Conservation (phyloP, 2,888 invertebrate species). For the Tenthredo distinguenda region DNA sequence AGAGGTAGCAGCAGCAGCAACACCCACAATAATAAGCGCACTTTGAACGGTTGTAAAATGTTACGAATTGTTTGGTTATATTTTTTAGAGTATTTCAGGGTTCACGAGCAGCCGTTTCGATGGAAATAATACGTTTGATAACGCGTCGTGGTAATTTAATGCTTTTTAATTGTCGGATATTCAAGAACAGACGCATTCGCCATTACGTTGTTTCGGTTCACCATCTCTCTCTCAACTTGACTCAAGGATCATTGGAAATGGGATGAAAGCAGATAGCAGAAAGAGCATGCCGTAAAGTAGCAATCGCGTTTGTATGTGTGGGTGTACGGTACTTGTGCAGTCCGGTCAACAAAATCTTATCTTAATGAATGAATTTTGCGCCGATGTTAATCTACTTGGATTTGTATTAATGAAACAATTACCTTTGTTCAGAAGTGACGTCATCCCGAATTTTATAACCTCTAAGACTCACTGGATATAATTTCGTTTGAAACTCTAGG, state of each 20-base stretch:
- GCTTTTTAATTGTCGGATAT: constrained; percentile 62
- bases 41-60: background rate
- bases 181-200: constrained; percentile 72
- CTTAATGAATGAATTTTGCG: constrained; percentile 50
- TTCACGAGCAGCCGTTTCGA: background rate
- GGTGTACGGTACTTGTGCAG: constrained; percentile 43
- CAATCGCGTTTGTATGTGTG: constrained; percentile 25
- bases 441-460: constrained; percentile 56
- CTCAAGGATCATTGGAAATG: constrained; percentile 55
- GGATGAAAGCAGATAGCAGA: constrained; percentile 53
- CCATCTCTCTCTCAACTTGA: constrained; percentile 45
- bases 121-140: background rate
- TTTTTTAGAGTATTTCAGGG: background rate
- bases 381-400: background rate
- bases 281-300: constrained; percentile 18
- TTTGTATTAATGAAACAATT: constrained; percentile 37
- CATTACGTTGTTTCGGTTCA: constrained; percentile 65
- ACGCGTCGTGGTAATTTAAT: background rate
- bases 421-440: constrained; percentile 61
- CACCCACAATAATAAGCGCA: constrained; percentile 44
- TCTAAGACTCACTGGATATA: background rate
- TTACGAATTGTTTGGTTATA: background rate
- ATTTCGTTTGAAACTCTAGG: background rate
- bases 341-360: constrained; percentile 11
- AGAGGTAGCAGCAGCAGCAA: constrained; percentile 8